Evolutionary conservation across 2,797 vertebrate genomes (phyloP).

Genomic region (Acestrorhynchus altus): DNA sequence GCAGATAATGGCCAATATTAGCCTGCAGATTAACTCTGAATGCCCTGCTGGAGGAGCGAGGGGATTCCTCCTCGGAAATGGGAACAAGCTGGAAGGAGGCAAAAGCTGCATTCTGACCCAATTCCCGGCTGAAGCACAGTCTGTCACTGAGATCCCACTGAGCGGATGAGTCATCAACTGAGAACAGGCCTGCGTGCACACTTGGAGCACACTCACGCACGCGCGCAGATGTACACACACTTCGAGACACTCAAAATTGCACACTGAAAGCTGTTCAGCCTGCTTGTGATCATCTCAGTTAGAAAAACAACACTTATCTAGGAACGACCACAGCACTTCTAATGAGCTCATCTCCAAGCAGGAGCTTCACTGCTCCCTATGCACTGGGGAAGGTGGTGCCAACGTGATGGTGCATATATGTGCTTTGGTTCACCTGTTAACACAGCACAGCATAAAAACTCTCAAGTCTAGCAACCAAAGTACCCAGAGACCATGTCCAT

Average conservation of each 20-base stretch:
- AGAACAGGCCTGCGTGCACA: not conserved
- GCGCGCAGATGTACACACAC: constrained; percentile 19
- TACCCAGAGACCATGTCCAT: constrained; percentile 14
- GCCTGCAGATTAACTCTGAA: constrained; percentile 23
- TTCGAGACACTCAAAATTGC: not conserved
- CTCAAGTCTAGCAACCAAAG: constrained; percentile 2
- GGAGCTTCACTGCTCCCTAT: not conserved
- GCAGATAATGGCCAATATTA: constrained; percentile 33
- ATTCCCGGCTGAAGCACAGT: constrained; percentile 42
- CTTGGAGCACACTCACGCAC: not conserved
- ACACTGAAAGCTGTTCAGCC: constrained; percentile 33
- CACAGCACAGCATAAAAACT: not conserved
- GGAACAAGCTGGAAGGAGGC: not conserved
- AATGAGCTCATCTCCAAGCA: constrained; percentile 8
- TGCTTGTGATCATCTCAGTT: constrained; percentile 35
- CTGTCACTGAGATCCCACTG: constrained; percentile 53
- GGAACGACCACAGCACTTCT: not conserved
- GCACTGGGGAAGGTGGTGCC: not conserved
- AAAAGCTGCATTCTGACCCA: constrained; percentile 47
- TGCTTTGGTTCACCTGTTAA: not conserved
- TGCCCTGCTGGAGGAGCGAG: not conserved
- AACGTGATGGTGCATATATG: not conserved
- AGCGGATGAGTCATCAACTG: constrained; percentile 54
- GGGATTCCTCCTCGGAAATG: constrained; percentile 32
- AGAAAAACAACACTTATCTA: constrained; percentile 11